These are phyloP conservation scores for Tetanocera ferruginea DNA, from an alignment of 2,888 invertebrate genomes.

Conservation along the genomic window DNA sequence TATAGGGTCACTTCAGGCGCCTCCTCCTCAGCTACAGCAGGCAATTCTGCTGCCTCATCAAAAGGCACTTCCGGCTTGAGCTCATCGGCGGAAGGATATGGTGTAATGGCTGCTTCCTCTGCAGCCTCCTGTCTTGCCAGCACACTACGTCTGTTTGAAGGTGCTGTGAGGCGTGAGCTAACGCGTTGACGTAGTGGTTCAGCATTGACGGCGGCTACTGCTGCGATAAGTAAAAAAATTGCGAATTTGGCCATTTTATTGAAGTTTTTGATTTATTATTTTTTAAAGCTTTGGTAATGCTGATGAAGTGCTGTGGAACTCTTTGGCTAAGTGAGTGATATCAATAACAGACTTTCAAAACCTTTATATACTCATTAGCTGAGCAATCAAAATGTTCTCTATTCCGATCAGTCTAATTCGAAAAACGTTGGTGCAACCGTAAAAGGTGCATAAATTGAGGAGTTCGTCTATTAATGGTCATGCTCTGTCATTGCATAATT, in stretches of 20 bases:
- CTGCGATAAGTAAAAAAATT: slow-evolving; percentile 51
- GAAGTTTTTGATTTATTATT: neutral
- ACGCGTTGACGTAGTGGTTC: slow-evolving; percentile 51
- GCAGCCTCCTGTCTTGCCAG: slow-evolving; percentile 58
- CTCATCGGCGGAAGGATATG: slow-evolving; percentile 59
- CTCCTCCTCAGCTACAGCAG: slow-evolving; percentile 34
- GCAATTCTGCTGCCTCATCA: slow-evolving; percentile 54
- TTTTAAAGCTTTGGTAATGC: neutral
- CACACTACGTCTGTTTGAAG: slow-evolving; percentile 52
- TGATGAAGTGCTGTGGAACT: neutral
- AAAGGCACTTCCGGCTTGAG: slow-evolving; percentile 62
- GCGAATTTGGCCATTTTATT: slow-evolving; percentile 59
- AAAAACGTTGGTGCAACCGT: slow-evolving; percentile 55
- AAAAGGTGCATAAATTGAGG: slow-evolving; percentile 47
- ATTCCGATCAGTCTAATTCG: too few species aligned
- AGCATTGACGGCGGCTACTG: slow-evolving; percentile 45
- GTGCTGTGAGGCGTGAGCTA: slow-evolving; percentile 43
- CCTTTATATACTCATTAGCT: neutral
- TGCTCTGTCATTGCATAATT: slow-evolving; percentile 5
- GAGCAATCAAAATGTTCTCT: slow-evolving; percentile 54
- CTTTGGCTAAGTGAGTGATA: neutral
- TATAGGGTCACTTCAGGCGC: slow-evolving; percentile 49
- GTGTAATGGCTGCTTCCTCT: slow-evolving; percentile 55
- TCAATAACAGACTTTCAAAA: neutral
- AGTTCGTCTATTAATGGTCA: slow-evolving; percentile 42